Base-by-base conservation (phyloP, 1,140 invertebrate genomes). In the Paraescarpia echinospica region DNA sequence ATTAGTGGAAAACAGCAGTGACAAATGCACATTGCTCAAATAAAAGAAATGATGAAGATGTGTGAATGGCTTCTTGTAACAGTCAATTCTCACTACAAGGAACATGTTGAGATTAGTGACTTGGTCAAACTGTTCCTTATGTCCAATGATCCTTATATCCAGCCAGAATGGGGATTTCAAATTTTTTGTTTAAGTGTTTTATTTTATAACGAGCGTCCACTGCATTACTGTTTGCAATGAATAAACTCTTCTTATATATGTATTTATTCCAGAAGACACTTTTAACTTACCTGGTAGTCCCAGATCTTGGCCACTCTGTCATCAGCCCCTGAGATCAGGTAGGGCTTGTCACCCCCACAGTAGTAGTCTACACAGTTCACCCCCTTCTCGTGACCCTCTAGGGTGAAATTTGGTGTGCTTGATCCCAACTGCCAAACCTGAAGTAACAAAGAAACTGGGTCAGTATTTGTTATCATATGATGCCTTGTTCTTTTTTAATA, bases 311-410 rank as follows among this genome's bases (percentile, higher is more conserved):
- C 98, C 1, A 98, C 97, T 89, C 98, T 97, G 96, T 99, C 99
- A 96, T 99, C 99, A 90, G 99, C 99, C 33, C 99, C 99, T 92
- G 99, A 99, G 95, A 99, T 99, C 34, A 99, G 96, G 96, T 99
- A 99, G 0, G 99, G 99, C 95, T 99, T 99, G 95, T 99, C 99
- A n/a, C 98, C 99, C n/a, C 98, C 99, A 95, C 99, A 98, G 95
- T 99, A 99, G 95, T 99, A 99, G 96, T 99, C 99, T 0, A 99
- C 98, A 96, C 99, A 99, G 95, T 99, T 99, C 0, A 99, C 98
- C 89, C 99, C 99, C 95, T 99, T 99, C 94, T 99, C 99, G 94
- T 99, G 99, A 0, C 99, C 99, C 95, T 99, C 99, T 8, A 99
- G 96, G 0, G 99, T 99, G 95, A 99, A 99, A 96, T 99, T 99